phyloP scores from a whole-genome alignment of 2,888 invertebrate species.

The Trichacis sp. region DNA sequence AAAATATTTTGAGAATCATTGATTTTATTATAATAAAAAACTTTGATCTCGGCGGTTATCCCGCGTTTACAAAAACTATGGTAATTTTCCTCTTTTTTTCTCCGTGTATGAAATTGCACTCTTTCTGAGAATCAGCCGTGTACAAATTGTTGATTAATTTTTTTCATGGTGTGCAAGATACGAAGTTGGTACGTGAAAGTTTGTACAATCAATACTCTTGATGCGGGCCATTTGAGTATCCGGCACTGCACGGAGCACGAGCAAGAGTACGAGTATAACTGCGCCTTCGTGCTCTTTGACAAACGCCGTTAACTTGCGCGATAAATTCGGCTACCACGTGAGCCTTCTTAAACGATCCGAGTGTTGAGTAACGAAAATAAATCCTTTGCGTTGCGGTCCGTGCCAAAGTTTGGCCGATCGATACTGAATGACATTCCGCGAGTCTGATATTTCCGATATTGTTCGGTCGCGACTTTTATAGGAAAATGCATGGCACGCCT shows the following conservation, averaged over 20 bases:
- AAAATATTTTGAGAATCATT: too few species aligned
- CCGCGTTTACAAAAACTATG: too few species aligned
- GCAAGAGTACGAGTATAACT: too few species aligned
- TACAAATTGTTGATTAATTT: too few species aligned
- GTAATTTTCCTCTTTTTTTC: too few species aligned
- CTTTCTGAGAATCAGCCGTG: too few species aligned
- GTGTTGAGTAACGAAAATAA: constrained; percentile 40
- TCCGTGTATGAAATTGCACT: too few species aligned
- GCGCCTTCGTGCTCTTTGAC: constrained; percentile 26
- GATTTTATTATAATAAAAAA: too few species aligned
- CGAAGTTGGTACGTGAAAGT: too few species aligned
- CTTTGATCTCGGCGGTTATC: too few species aligned
- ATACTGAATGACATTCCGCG: constrained; percentile 26
- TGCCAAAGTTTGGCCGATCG: constrained; percentile 36
- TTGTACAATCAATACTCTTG: constrained; percentile 16
- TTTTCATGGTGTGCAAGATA: background rate
- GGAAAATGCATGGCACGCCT: background rate
- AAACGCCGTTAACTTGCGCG: constrained; percentile 28
- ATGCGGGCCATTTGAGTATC: background rate
- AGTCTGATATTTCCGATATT: constrained; percentile 20
- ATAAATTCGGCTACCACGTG: constrained; percentile 36
- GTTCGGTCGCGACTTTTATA: background rate
- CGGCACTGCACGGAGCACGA: too few species aligned
- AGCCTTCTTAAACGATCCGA: constrained; percentile 36
- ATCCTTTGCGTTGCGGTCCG: constrained; percentile 22